A percentile compares a stretch with the other conserved stretches of the same genome.
phyloP scores from a whole-genome alignment of 2,113 vertebrate genomes.

The Thunnus thynnus region DNA sequence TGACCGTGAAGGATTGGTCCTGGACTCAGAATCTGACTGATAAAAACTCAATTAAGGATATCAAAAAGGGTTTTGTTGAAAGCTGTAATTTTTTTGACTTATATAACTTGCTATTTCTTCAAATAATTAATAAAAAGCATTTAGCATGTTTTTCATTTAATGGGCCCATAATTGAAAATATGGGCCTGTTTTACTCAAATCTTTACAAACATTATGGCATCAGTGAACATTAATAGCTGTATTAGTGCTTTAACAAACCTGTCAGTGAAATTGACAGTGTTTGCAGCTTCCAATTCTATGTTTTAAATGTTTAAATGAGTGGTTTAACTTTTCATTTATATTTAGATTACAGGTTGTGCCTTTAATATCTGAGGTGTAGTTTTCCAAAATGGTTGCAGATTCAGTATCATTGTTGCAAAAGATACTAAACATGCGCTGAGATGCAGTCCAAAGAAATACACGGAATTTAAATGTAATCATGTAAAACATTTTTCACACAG shows the following conservation, averaged over 20 bases:
- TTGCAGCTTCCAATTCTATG: background rate
- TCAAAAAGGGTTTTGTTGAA: background rate
- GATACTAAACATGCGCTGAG: background rate
- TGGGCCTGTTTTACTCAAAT: background rate
- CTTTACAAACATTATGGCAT: background rate
- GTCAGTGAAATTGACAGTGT: background rate
- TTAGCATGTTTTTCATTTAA: background rate
- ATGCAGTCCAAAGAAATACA: conserved; percentile 28
- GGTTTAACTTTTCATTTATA: conserved; percentile 7
- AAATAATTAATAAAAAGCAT: background rate
- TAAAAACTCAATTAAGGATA: background rate
- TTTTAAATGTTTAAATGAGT: background rate
- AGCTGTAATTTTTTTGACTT: background rate
- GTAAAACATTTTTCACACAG: background rate
- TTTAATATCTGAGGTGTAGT: conserved; percentile 16
- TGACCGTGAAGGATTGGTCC: background rate
- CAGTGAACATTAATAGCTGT: background rate
- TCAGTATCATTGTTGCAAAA: background rate
- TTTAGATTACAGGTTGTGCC: conserved; percentile 24
- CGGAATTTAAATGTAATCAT: background rate
- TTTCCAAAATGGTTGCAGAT: background rate
- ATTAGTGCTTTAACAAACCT: background rate
- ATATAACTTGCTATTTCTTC: background rate
- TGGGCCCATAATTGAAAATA: background rate
- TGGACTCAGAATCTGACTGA: background rate